Evolutionary conservation across 2,797 vertebrate genomes (phyloP), one percentile per base, ranked within the genome.

Genomic region (Sebastes itinus): DNA sequence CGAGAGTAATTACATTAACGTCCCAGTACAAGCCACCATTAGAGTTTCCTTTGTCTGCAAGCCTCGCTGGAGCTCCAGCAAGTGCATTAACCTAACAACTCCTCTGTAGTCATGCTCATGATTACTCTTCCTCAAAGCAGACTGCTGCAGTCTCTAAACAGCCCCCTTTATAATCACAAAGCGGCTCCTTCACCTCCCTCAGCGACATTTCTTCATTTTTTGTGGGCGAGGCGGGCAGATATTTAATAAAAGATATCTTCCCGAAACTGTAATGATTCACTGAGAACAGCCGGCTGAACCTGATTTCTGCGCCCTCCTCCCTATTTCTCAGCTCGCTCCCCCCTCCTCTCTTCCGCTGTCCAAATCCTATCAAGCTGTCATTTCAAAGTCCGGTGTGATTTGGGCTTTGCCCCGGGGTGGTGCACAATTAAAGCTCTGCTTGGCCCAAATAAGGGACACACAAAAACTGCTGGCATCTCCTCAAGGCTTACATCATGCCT

Each of bases 401-500:
- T 94, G 93, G 93, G 93, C 79, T 88, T 81, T 74, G 90, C 93
- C 91, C 90, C 52, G 72, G 88, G 87, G 89, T 95, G 92, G 91
- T 85, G 76, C 87, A 92, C 95, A 94, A 96, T 97, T 97, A 97
- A 96, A 97, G 89, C 92, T 96, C 85, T 92, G 93, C 95, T 96
- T 97, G 96, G 96, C 96, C 92, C 84, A 91, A 95, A 95, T 92
- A 93, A 93, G 92, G 94, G 95, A 96, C 95, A 95, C 95, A 96
- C 95, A 96, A 54, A 89, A 90, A 95, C 95, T 93, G 92, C 96
- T 99, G 98, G 97, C 97, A 95, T 84, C 85, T 93, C 93, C 95
- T 97, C 96, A 97, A 97, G 94, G 93, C 96, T 98, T 97, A 97
- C 97, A 97, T 98, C 98, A 99, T 97, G 94, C 95, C 18, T 78